phyloP scores from a whole-genome alignment of 1,140 invertebrate genomes.

The Hycleus cichorii region DNA sequence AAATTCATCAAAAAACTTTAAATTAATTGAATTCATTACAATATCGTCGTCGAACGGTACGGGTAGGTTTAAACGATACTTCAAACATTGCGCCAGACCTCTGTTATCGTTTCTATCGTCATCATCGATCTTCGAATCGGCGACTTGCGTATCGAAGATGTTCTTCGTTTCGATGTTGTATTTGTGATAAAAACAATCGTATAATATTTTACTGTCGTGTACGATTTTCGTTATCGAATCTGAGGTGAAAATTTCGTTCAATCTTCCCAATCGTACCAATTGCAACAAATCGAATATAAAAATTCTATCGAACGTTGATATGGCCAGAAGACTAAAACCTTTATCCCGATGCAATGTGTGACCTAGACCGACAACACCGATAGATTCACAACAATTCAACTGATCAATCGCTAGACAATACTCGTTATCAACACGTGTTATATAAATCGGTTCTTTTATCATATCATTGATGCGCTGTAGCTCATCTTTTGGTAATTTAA shows the following conservation, averaged over 20 bases:
- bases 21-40: too few relatives aligned
- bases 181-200: slow-evolving; percentile 6
- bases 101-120: too few relatives aligned
- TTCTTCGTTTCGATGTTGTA: slow-evolving; percentile 4
- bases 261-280: not conserved
- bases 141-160: slow-evolving; percentile 1
- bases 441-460: too few relatives aligned
- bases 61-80: too few relatives aligned
- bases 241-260: slow-evolving; percentile 1
- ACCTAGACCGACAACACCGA: not conserved
- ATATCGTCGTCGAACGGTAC: too few relatives aligned
- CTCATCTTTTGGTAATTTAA: too few relatives aligned
- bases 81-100: too few relatives aligned
- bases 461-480: too few relatives aligned
- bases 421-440: too few relatives aligned
- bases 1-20: too few relatives aligned
- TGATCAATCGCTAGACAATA: not conserved
- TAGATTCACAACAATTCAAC: not conserved
- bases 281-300: slow-evolving; percentile 5
- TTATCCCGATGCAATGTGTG: not conserved
- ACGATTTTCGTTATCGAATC: not conserved
- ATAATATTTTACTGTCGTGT: not conserved
- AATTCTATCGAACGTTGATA: slow-evolving; percentile 1
- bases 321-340: not conserved
- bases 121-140: too few relatives aligned